A percentile compares a stretch with the other conserved stretches of the same genome.
Evolutionary conservation across 2,113 vertebrate species (phyloP).

Genomic region (Poicephalus meyeri): DNA sequence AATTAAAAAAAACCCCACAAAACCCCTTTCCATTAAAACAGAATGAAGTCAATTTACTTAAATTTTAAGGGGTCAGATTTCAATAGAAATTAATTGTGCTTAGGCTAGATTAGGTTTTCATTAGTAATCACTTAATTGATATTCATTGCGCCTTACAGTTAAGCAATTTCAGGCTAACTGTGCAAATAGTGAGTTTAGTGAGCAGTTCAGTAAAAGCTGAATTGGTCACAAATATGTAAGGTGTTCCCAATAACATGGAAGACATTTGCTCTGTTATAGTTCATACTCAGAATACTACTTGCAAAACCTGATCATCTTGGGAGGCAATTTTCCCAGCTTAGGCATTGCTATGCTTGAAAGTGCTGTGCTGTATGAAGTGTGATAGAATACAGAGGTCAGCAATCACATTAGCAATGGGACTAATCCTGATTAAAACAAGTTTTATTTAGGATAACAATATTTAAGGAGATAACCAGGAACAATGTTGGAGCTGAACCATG

Average conservation of each 20-base stretch:
- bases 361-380: not conserved
- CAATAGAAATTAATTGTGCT: conserved; percentile 52
- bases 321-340: not conserved
- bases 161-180: conserved; percentile 4
- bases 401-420: not conserved
- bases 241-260: not conserved
- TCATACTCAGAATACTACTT: not conserved
- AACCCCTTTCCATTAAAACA: not conserved
- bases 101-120: conserved; percentile 27
- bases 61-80: conserved; percentile 25
- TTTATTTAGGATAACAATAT: not conserved
- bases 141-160: conserved; percentile 29
- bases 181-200: conserved; percentile 20
- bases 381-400: not conserved
- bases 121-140: conserved; percentile 44
- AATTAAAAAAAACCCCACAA: not conserved
- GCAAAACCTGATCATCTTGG: not conserved
- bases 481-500: not conserved
- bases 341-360: not conserved
- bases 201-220: not conserved
- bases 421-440: not conserved
- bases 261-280: not conserved
- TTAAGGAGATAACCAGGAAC: not conserved
- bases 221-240: not conserved
- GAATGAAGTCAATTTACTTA: conserved; percentile 34